Base-by-base conservation (phyloP, 2,888 invertebrate species). In the Cantharis lateralis region DNA sequence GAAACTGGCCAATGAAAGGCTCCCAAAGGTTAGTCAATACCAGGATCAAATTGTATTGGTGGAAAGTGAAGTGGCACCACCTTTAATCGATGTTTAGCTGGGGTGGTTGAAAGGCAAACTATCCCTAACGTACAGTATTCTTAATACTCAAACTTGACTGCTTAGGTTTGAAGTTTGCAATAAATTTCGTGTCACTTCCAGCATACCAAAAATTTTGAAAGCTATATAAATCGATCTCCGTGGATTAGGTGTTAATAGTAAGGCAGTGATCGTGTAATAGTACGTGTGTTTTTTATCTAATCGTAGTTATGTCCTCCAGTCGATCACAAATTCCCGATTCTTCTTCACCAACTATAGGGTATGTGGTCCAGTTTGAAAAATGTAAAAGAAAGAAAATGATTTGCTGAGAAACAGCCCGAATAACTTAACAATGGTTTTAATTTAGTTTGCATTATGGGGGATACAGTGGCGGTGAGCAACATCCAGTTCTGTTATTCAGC, bases 291-390 rank as follows among this genome's bases (percentile, higher is more conserved):
- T n/a, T 48, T 7, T 5, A 5, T 2, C 13, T 13, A 32, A 32
- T 48, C 63, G 2, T n/a, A 62, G 79, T 68, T 78, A 84, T 84
- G 84, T 83, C 83, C 82, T 81, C 80, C 24, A 85, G 82, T 79
- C 83, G 93, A 80, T 90, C 91, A 78, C 93, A 93, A 84, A 86
- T 93, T 69, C 93, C 93, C 0, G 93, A 93, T 85, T 91, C 91
- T 15, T 93, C 93, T 0, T 93, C 93, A 3, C 93, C 93, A 4
- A 92, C 93, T 18, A 88, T 93, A 74, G 93, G 91, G 93, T 92
- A 88, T 86, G 84, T 85, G 76, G 24, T 18, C 20, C 64, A 48
- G 24, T 28, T 15, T 61, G 0, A 24, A 28, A 18, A 7, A 20
- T 71, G 15, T 15, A 26, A 1, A 26, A 26, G n/a, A n/a, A n/a